Evolutionary conservation across 1,140 invertebrate species (phyloP).

Genomic region (Brachionus manjavacas): DNA sequence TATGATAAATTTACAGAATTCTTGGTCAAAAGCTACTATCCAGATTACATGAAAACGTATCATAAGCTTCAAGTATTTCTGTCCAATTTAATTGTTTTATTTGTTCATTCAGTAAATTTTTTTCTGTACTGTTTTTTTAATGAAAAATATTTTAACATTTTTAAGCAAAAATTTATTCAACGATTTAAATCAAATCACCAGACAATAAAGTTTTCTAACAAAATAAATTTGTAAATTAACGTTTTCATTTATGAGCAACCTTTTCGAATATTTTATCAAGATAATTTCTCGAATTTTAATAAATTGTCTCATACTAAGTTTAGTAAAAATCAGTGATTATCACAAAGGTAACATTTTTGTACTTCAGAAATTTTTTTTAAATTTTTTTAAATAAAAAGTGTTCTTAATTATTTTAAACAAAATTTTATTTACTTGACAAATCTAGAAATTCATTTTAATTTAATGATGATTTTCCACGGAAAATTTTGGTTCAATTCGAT

Average conservation of each 20-base stretch:
- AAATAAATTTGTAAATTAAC: neutral
- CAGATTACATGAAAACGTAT: constrained; percentile 17
- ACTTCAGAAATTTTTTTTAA: neutral
- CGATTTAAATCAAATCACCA: neutral
- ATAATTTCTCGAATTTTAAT: neutral
- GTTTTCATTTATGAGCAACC: no score
- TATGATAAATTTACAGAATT: constrained; percentile 21
- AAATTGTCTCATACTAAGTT: neutral
- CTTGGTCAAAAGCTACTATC: neutral
- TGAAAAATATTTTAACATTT: constrained; percentile 34
- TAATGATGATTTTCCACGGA: no score
- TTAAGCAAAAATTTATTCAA: constrained; percentile 12
- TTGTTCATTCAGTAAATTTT: constrained; percentile 41
- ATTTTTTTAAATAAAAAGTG: no score
- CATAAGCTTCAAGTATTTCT: constrained; percentile 31
- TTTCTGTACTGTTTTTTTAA: constrained; percentile 42
- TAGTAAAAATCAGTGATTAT: neutral
- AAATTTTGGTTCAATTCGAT: no score
- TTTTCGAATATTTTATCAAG: neutral
- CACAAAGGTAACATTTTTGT: no score
- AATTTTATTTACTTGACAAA: no score
- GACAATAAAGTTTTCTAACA: neutral
- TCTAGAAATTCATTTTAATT: no score
- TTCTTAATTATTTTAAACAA: no score
- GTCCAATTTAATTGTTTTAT: constrained; percentile 28